A percentile compares a stretch with the other conserved stretches of the same genome.
Evolutionary conservation across 2,888 invertebrate genomes (phyloP).

Genomic region (Volucella inflata): DNA sequence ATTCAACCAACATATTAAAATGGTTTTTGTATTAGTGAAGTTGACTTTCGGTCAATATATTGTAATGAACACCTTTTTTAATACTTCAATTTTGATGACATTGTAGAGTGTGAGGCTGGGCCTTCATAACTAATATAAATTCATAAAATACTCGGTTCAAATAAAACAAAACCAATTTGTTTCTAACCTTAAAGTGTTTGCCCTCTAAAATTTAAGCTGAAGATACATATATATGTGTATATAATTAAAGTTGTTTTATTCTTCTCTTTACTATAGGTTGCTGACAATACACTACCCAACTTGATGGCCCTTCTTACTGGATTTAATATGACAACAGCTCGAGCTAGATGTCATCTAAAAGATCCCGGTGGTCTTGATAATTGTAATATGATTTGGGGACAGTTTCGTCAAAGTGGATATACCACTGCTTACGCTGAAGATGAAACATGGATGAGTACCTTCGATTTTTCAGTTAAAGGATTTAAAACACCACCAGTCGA

Average conservation of each 20-base stretch:
- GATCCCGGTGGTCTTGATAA: slow-evolving; percentile 86
- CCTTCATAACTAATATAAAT: too few relatives aligned
- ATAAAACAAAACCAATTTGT: too few relatives aligned
- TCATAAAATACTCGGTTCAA: too few relatives aligned
- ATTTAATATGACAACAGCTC: slow-evolving; percentile 84
- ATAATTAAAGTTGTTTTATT: neutral
- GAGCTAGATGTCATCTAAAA: slow-evolving; percentile 84
- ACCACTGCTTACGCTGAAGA: slow-evolving; percentile 92
- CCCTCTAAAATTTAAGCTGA: too few relatives aligned
- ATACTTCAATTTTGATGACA: too few relatives aligned
- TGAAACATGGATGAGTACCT: slow-evolving; percentile 87
- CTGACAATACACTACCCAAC: slow-evolving; percentile 95
- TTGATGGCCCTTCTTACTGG: slow-evolving; percentile 92
- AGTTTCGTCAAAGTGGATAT: slow-evolving; percentile 88
- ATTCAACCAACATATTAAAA: too few relatives aligned
- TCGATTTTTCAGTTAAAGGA: slow-evolving; percentile 88
- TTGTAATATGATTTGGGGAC: slow-evolving; percentile 91
- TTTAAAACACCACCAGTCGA: slow-evolving; percentile 91
- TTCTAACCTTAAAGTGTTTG: too few relatives aligned
- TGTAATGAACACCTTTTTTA: too few relatives aligned
- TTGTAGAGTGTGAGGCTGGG: too few relatives aligned
- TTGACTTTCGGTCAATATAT: too few relatives aligned
- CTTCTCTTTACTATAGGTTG: slow-evolving; percentile 85
- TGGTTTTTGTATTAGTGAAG: too few relatives aligned
- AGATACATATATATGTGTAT: neutral